phyloP scores from a whole-genome alignment of 2,888 invertebrate species.

The Thelaira solivaga region DNA sequence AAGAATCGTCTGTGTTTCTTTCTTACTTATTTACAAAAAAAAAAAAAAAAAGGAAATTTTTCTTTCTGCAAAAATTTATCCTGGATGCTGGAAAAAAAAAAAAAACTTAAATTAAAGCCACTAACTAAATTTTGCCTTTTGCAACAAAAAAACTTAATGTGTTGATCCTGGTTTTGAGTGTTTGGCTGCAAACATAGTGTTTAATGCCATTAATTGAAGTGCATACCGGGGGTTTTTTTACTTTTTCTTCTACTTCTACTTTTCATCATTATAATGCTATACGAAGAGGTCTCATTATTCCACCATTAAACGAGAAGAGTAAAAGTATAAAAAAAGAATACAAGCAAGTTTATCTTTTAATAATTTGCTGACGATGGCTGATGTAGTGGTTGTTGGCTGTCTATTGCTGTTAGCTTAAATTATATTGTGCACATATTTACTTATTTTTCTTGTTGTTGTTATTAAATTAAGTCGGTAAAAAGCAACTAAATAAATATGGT shows the following conservation, averaged over 20 bases:
- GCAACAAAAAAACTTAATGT: conserved; percentile 27
- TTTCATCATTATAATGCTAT: conserved; percentile 26
- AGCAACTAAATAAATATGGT: conserved; percentile 32
- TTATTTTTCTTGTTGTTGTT: neutral
- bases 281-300: conserved; percentile 31
- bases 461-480: conserved; percentile 38
- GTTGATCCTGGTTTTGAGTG: conserved; percentile 45
- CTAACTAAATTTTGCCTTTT: neutral
- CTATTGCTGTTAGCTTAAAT: conserved; percentile 52
- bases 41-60: too few species aligned
- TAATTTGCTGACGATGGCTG: conserved; percentile 42
- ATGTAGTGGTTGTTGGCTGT: conserved; percentile 37
- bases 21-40: too few species aligned
- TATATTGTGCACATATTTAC: conserved; percentile 30
- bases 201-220: conserved; percentile 64
- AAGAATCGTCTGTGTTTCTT: too few species aligned
- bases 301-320: conserved; percentile 4
- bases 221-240: conserved; percentile 14
- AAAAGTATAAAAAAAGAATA: neutral
- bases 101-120: too few species aligned
- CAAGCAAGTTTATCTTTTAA: conserved; percentile 49
- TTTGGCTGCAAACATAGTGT: conserved; percentile 47
- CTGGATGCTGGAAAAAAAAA: neutral
- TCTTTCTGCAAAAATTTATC: neutral
- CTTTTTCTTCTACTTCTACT: neutral